Conservation (phyloP, 2,797 vertebrate species). For the Argya squamiceps region DNA sequence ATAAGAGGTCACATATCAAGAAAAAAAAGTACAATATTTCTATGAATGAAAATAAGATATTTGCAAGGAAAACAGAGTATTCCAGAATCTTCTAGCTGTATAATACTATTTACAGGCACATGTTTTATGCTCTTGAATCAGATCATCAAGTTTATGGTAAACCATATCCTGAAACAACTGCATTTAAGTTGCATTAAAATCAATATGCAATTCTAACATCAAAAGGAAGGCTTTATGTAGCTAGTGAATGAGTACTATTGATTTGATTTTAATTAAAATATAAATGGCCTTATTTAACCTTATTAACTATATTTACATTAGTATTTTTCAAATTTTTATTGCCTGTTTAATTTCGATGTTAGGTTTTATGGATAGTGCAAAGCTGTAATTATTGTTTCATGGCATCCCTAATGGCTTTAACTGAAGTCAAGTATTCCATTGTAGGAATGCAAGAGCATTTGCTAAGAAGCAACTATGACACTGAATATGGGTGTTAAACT, state of each 20-base stretch:
- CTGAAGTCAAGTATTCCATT: background rate
- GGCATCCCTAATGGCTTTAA: background rate
- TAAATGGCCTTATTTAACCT: background rate
- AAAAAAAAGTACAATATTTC: background rate
- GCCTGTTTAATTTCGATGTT: background rate
- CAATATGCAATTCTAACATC: conserved; percentile 16
- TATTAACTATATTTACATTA: background rate
- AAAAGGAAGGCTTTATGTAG: background rate
- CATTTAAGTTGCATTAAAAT: conserved; percentile 10
- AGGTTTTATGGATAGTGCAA: background rate
- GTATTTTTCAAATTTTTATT: background rate
- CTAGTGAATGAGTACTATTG: background rate
- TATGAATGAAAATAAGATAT: background rate
- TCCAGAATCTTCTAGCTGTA: background rate
- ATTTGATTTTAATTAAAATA: conserved; percentile 21
- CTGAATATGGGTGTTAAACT: background rate
- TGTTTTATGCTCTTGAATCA: background rate
- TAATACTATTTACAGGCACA: background rate
- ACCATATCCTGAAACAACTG: background rate
- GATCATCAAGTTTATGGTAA: background rate
- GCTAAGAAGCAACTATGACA: background rate
- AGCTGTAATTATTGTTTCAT: background rate
- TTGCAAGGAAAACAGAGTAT: background rate
- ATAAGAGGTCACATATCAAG: background rate
- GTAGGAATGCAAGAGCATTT: background rate